Base-by-base conservation (phyloP, 2,888 invertebrate species). In the Alloplasta piceator region DNA sequence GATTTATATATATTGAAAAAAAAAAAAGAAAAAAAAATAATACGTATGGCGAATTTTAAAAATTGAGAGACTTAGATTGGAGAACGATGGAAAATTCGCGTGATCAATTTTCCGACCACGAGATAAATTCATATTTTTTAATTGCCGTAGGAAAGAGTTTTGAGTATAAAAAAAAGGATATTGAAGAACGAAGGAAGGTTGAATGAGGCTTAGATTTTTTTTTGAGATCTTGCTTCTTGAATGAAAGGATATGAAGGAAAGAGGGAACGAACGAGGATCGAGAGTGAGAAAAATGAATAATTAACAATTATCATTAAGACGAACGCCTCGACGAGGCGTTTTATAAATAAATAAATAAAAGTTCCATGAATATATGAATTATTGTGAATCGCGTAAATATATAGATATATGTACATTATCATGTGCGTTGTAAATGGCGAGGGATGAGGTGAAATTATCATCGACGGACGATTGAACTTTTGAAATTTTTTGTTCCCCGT, bases 381-480 rank as follows among this genome's bases (percentile, higher is more conserved):
- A 78, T 68, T 50, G 70, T 70, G 63, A 46, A 48, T 50, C 41
- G 78, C 43, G 67, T 74, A 74, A n/a, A n/a, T 64, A 36, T 84
- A 71, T 82, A 78, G 50, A 71, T 66, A 52, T 60, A 83, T 80
- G 66, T 66, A 50, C 38, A 67, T 55, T 41, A 41, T 68, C 55
- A 41, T 80, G 82, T 63, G 50, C 52, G 36, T 50, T 58, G 56
- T 56, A 56, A 63, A 56, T 64, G 63, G 38, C 38, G 38, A 55
- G 55, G 26, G 26, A 26, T 26, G 26, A 16, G 52, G 63, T 55
- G 48, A 73, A 66, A 67, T 7, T 43, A 52, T 55, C 72, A 68
- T 78, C 60, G 71, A 79, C 9, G 68, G 75, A 81, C 73, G 85
- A 83, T 84, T 82, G 85, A 76, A 80, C 84, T 84, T 64, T 83